Conservation (phyloP, 2,888 invertebrate genomes). For the Seira musarum region DNA sequence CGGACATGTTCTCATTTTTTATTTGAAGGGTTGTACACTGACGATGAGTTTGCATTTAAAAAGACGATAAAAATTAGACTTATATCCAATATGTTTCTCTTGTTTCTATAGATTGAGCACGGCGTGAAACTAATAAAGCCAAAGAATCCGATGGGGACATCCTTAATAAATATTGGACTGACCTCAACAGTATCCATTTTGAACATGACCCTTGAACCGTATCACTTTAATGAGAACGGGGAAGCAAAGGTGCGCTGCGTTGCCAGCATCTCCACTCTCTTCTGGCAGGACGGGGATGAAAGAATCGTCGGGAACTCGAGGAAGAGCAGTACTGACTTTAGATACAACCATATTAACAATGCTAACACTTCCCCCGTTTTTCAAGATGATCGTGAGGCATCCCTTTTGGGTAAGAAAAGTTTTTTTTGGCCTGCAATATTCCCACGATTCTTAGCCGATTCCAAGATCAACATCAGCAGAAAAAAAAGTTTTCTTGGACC, state of each 20-base stretch:
- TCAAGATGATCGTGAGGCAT: slow-evolving; percentile 62
- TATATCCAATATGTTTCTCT: not conserved
- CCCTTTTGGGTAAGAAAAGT: slow-evolving; percentile 56
- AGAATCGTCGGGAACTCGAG: slow-evolving; percentile 61
- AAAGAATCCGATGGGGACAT: slow-evolving; percentile 4
- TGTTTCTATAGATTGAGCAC: slow-evolving; percentile 51
- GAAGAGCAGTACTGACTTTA: slow-evolving; percentile 56
- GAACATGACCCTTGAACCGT: slow-evolving; percentile 62
- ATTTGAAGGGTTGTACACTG: not conserved
- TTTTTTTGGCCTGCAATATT: not conserved
- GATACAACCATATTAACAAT: slow-evolving; percentile 45
- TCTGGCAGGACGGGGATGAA: slow-evolving; percentile 67
- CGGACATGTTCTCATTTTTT: too few relatives aligned
- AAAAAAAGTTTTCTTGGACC: not conserved
- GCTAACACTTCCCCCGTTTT: slow-evolving; percentile 56
- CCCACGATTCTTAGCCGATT: not conserved
- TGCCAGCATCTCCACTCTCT: slow-evolving; percentile 64
- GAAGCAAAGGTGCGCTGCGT: slow-evolving; percentile 65
- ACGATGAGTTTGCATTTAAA: not conserved
- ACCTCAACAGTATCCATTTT: slow-evolving; percentile 60
- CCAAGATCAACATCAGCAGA: not conserved
- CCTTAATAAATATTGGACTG: slow-evolving; percentile 33
- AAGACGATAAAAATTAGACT: not conserved
- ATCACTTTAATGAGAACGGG: slow-evolving; percentile 66
- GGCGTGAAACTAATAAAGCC: slow-evolving; percentile 46